Base-by-base conservation (phyloP, 2,113 vertebrate genomes). In the Hypanus sabinus region DNA sequence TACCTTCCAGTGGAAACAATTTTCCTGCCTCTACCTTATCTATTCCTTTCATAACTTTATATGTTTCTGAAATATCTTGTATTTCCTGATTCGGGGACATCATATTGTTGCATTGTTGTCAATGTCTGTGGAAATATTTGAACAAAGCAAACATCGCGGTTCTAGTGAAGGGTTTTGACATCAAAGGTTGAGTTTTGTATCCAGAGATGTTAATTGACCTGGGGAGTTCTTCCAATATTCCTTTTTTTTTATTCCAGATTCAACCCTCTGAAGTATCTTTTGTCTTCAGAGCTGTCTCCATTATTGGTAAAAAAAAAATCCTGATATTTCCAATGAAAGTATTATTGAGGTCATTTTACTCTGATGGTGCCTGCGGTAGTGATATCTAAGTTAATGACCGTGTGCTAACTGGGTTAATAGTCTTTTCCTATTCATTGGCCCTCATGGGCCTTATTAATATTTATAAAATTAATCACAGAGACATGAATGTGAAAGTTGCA, bases 401-500 rank as follows among this genome's bases (percentile, higher is more conserved):
- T 65, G 62, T 14, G 68, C 38, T 93, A 93, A 55, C 36, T 73
- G 65, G 68, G 91, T 70, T 93, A 93, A 93, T 93, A 75, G 91
- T 46, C 36, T 93, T 93, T 73, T 70, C 14, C 91, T 93, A 73
- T 93, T 71, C 27, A 70, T 73, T 93, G 91, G 27, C 55, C 70
- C 91, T 93, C 91, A 73, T 93, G 70, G 68, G 91, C 20, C 70
- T 55, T 73, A 93, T 75, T 93, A 93, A 93, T 73, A 93, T 93
- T 93, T 93, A 93, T 75, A 93, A 93, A 93, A 93, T 93, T 93
- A 93, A 93, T 93, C 91, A 73, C 91, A 93, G 33, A 73, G 70
- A 75, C 70, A 75, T 93, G 46, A 20, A 71, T 75, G 70, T 73
- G 70, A 73, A 93, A 73, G 68, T 71, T 93, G 70, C 16, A 93